These are phyloP conservation scores for Suillia variegata DNA, from an alignment of 2,888 invertebrate species.

Conservation along the genomic window DNA sequence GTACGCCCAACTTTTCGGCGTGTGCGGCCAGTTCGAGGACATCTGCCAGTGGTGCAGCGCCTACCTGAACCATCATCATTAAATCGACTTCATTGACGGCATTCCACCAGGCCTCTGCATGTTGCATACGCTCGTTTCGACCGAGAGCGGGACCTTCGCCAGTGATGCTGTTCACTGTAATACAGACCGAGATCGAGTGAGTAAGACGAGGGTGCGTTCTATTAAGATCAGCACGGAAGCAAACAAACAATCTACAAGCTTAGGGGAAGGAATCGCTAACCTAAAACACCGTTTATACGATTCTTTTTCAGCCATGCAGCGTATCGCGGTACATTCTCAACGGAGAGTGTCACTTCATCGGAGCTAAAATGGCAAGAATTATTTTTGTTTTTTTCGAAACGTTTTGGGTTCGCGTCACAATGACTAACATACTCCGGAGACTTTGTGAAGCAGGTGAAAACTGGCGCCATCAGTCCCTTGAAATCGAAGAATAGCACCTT, in stretches of 20 bases:
- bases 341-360: neutral
- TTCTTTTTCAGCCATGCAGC: neutral
- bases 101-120: conserved; percentile 70
- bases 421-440: conserved; percentile 63
- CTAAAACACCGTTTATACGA: neutral
- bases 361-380: too few relatives aligned
- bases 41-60: conserved; percentile 72
- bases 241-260: neutral
- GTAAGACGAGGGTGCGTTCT: too few relatives aligned
- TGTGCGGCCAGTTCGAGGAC: conserved; percentile 73
- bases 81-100: conserved; percentile 65
- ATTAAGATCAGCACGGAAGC: too few relatives aligned
- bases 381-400: neutral
- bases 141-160: conserved; percentile 77
- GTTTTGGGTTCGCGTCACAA: neutral
- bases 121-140: conserved; percentile 69
- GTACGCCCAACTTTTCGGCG: conserved; percentile 66
- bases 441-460: conserved; percentile 72
- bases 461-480: conserved; percentile 72
- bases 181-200: too few relatives aligned
- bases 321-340: neutral
- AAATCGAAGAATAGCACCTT: conserved; percentile 53
- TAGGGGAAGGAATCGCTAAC: neutral
- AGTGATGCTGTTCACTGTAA: conserved; percentile 79
- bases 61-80: conserved; percentile 75